Conservation (phyloP, 2,888 invertebrate genomes). For the Atethmia centrago region DNA sequence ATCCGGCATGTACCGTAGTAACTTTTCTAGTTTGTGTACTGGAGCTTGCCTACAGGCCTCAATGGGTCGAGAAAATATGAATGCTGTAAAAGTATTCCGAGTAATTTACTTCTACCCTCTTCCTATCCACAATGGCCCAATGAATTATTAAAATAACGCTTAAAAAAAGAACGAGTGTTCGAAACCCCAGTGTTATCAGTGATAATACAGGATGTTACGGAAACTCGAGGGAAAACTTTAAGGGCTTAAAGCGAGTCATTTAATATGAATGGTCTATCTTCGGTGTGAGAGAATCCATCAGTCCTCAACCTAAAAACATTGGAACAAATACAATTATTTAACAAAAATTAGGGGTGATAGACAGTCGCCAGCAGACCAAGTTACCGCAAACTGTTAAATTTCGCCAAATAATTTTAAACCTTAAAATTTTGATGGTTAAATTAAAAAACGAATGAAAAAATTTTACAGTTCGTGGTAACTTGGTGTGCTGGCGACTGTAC, state of each 20-base stretch:
- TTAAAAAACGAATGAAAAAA: too few relatives aligned
- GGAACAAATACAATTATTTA: too few relatives aligned
- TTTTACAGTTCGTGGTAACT: too few relatives aligned
- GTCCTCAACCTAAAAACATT: not conserved
- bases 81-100: not conserved
- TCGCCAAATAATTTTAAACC: too few relatives aligned
- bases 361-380: too few relatives aligned
- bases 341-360: too few relatives aligned
- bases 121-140: not conserved
- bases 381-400: too few relatives aligned
- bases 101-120: not conserved
- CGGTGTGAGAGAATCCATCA: not conserved
- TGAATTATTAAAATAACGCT: not conserved
- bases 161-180: not conserved
- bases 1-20: too few relatives aligned
- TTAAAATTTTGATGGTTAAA: too few relatives aligned
- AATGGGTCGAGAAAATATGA: not conserved
- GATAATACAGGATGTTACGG: not conserved
- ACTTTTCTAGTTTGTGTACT: too few relatives aligned
- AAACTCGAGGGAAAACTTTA: not conserved
- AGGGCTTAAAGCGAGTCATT: not conserved
- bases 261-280: not conserved
- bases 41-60: too few relatives aligned
- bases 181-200: not conserved
- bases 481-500: too few relatives aligned